Conservation (phyloP, 2,888 invertebrate genomes). For the Clanis bilineata region DNA sequence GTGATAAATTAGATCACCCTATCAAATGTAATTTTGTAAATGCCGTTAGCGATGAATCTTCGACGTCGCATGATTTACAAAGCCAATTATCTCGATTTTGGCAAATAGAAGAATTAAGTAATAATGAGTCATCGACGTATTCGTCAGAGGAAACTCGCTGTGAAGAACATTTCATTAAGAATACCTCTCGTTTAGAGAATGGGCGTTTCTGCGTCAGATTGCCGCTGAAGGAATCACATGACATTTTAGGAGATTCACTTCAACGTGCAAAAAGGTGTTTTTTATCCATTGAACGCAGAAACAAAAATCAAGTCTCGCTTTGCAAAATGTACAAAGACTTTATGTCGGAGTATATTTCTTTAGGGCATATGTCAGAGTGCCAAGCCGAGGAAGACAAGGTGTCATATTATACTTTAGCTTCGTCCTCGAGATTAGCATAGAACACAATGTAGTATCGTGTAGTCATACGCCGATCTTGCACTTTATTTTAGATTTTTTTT, state of each 20-base stretch:
- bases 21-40: conserved; percentile 1
- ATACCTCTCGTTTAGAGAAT: conserved; percentile 28
- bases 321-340: conserved; percentile 27
- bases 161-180: conserved; percentile 33
- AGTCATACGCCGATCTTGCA: too few relatives aligned
- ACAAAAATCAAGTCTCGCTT: conserved; percentile 10
- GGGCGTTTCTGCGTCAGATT: conserved; percentile 34
- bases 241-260: conserved; percentile 28
- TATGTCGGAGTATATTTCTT: conserved; percentile 29
- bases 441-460: too few relatives aligned
- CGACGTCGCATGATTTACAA: neutral
- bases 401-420: too few relatives aligned
- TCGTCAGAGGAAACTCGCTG: conserved; percentile 30
- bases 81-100: neutral
- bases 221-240: conserved; percentile 26
- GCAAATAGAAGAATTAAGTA: conserved; percentile 26
- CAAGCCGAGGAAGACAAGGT: neutral
- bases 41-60: neutral
- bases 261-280: conserved; percentile 8
- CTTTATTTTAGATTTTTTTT: too few relatives aligned
- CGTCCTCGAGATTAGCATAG: too few relatives aligned
- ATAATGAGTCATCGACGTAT: conserved; percentile 1
- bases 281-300: conserved; percentile 21
- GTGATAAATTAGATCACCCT: neutral
- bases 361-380: conserved; percentile 31